phyloP scores from a whole-genome alignment of 2,888 invertebrate genomes.

The Pseudococcus longispinus region DNA sequence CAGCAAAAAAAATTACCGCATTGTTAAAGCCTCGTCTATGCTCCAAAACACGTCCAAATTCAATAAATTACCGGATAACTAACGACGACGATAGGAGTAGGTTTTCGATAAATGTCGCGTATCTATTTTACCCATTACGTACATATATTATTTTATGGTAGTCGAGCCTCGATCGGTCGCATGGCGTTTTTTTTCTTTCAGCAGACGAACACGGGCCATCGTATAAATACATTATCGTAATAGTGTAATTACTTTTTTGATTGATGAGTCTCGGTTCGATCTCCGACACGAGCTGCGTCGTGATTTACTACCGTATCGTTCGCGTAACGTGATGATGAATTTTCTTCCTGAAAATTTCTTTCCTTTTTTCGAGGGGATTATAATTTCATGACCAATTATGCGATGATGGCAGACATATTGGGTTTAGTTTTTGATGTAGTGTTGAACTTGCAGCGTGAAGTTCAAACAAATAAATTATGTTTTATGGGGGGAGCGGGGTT shows the following conservation, averaged over 20 bases:
- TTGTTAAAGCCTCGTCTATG: background rate
- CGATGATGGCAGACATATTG: background rate
- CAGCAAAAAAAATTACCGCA: constrained; percentile 15
- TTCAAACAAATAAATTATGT: background rate
- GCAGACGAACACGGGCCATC: background rate
- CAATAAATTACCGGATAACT: constrained; percentile 28
- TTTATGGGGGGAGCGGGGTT: no score
- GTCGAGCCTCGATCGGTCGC: background rate
- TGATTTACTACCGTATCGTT: background rate
- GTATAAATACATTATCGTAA: constrained; percentile 10
- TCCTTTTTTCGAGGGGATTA: background rate
- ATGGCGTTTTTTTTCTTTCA: background rate
- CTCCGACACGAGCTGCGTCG: background rate
- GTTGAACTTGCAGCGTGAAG: background rate
- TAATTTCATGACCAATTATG: background rate
- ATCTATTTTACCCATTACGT: background rate
- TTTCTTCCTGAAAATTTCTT: background rate
- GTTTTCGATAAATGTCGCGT: constrained; percentile 1
- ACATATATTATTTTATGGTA: background rate
- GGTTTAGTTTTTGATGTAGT: background rate
- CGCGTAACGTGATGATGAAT: background rate
- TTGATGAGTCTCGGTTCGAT: background rate
- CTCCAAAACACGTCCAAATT: background rate
- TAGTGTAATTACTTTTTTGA: constrained; percentile 24
- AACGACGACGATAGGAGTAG: constrained; percentile 3